Evolutionary conservation across 2,797 vertebrate species (phyloP), one percentile per base, ranked within the genome.

Genomic region (Nothura maculosa): DNA sequence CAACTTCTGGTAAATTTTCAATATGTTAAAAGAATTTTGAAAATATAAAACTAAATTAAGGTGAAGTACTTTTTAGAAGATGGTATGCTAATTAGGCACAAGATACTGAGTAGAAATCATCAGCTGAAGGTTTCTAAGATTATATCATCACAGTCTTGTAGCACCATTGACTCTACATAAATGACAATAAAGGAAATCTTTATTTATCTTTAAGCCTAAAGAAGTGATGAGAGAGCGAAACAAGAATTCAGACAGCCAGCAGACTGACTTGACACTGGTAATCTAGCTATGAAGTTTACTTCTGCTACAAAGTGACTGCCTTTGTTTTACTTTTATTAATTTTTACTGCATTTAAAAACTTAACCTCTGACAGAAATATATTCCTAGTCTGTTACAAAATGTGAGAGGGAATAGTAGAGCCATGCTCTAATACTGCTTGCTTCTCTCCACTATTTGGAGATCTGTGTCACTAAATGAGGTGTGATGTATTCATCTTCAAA

Each of bases 1-100:
- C 78, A 82, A 80, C 45, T 93, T 89, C 42, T 62, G 38, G 58
- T 78, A 91, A 91, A 62, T 50, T 87, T 90, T 92, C 69, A 81
- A 68, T 36, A 58, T 18, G 20, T 63, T 75, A 27, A 50, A 84
- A 70, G 57, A 89, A 78, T 75, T 58, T 75, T 32, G 28, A 82
- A 87, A 27, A 68, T 12, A 81, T 17, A 68, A 89, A 89, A 4
- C 28, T 45, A 81, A 66, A 91, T 55, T 20, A 57, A 64, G 24
- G 75, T 79, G 47, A 54, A 34, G 25, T 19, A 32, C 20, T 34
- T 66, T 81, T 85, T 10, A 64, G 63, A 58, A 87, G 57, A 50
- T 16, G n/a, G 28, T 68, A 32, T n/a, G 28, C 50, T 78, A 75
- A 68, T 50, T 40, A 75, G 30, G 45, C 66, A 61, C 4, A 69